Percentiles rank a stretch among this genome's conserved stretches.
Evolutionary conservation across 2,888 invertebrate genomes (phyloP).

Genomic region (Aspidiotus destructor): DNA sequence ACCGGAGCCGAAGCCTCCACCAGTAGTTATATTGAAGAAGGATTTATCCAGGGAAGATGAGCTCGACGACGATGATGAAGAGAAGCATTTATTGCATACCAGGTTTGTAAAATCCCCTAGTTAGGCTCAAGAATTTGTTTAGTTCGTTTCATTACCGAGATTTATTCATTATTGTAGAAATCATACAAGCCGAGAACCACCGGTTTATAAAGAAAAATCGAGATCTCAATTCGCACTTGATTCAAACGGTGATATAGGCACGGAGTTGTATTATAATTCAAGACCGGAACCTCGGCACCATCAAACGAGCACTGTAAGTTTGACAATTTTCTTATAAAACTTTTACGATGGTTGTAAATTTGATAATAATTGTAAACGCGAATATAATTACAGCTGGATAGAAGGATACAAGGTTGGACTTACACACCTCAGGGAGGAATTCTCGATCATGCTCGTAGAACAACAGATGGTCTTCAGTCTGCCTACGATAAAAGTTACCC

Average conservation of each 20-base stretch:
- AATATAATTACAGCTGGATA: slow-evolving; percentile 35
- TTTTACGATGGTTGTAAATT: not conserved
- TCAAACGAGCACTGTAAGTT: slow-evolving; percentile 36
- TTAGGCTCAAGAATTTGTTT: not conserved
- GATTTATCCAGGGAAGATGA: slow-evolving; percentile 66
- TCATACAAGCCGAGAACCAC: slow-evolving; percentile 19
- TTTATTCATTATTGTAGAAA: slow-evolving; percentile 2
- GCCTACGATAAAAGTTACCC: slow-evolving; percentile 71
- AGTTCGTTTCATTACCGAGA: not conserved
- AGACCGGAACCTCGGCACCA: slow-evolving; percentile 41
- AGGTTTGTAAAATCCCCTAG: slow-evolving; percentile 7
- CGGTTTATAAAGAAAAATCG: slow-evolving; percentile 34
- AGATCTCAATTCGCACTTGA: slow-evolving; percentile 38
- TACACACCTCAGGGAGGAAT: slow-evolving; percentile 74
- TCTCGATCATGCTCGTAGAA: slow-evolving; percentile 85
- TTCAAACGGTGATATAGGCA: slow-evolving; percentile 45
- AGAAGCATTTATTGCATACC: slow-evolving; percentile 27
- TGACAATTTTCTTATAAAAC: not conserved
- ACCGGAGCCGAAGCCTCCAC: slow-evolving; percentile 71
- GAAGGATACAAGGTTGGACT: slow-evolving; percentile 41
- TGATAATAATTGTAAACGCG: not conserved
- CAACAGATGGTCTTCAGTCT: slow-evolving; percentile 72
- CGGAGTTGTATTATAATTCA: slow-evolving; percentile 72
- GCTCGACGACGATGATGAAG: slow-evolving; percentile 36
- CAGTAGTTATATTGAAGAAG: slow-evolving; percentile 78